Evolutionary conservation across 1,140 invertebrate genomes (phyloP).

Genomic region (Drosophila auraria): DNA sequence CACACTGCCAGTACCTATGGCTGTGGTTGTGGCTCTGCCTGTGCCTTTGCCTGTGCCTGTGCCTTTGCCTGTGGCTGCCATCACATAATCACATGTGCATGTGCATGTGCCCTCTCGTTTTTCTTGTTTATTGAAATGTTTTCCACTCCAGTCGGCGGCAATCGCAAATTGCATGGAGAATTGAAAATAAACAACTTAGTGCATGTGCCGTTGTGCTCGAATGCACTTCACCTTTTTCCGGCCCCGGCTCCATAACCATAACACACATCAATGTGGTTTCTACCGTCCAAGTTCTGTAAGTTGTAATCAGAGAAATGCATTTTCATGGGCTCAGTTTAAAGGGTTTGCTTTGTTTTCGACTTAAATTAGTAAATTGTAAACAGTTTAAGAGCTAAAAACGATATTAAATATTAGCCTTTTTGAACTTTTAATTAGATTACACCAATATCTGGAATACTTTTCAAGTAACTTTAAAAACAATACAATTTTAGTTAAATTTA

Average conservation of each 20-base stretch:
- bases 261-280: conserved; percentile 15
- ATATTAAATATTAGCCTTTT: no score
- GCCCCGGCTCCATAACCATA: background rate
- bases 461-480: no score
- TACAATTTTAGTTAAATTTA: no score
- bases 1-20: background rate
- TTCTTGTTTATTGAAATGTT: conserved; percentile 62
- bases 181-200: conserved; percentile 55
- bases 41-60: no score
- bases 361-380: no score
- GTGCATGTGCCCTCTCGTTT: conserved; percentile 2
- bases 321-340: background rate
- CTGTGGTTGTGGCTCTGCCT: background rate
- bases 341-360: no score
- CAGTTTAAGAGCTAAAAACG: no score
- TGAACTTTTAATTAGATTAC: no score
- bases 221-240: conserved; percentile 18
- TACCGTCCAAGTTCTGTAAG: conserved; percentile 11
- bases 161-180: conserved; percentile 50
- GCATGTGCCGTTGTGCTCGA: conserved; percentile 30
- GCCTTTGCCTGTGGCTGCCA: background rate
- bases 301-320: conserved; percentile 7
- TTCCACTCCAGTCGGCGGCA: conserved; percentile 31
- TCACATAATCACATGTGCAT: conserved; percentile 4
- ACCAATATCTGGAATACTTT: no score